Evolutionary conservation across 2,797 vertebrate genomes (phyloP).

Genomic region (Enteromius afrohamiltoni): DNA sequence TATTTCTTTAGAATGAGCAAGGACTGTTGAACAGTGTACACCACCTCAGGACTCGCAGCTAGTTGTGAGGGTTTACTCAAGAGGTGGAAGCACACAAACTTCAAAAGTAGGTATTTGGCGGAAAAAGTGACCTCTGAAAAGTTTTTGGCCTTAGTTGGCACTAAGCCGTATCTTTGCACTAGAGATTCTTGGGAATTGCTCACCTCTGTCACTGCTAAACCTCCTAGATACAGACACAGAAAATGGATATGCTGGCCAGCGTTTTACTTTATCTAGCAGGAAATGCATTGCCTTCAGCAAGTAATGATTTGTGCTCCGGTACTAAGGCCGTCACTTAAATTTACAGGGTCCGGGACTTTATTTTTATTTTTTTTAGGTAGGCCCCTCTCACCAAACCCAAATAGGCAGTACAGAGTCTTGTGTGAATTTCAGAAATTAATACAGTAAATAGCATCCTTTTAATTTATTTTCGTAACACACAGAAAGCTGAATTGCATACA

Average conservation of each 20-base stretch:
- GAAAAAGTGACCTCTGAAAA: constrained; percentile 21
- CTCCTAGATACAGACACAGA: constrained; percentile 33
- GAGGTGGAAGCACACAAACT: not conserved
- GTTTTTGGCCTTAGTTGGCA: constrained; percentile 1
- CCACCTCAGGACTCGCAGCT: not conserved
- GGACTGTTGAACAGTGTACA: constrained; percentile 18
- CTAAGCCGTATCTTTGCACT: constrained; percentile 9
- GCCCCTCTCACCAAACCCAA: not conserved
- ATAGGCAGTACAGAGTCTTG: not conserved
- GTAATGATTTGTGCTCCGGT: constrained; percentile 36
- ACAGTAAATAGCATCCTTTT: not conserved
- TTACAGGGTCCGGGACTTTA: not conserved
- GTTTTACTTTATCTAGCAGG: constrained; percentile 47
- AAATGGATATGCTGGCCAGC: constrained; percentile 28
- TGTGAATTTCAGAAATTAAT: not conserved
- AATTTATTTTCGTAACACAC: not conserved
- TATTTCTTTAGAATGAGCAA: constrained; percentile 46
- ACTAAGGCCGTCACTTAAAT: not conserved
- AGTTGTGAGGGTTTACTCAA: not conserved
- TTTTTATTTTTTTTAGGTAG: not conserved
- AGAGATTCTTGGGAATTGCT: constrained; percentile 27
- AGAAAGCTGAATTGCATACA: not conserved
- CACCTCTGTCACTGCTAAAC: constrained; percentile 38
- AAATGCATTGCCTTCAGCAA: constrained; percentile 40
- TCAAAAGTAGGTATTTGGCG: constrained; percentile 10